Base-by-base conservation (phyloP, 2,797 vertebrate species). In the Leptodactylus fallax region DNA sequence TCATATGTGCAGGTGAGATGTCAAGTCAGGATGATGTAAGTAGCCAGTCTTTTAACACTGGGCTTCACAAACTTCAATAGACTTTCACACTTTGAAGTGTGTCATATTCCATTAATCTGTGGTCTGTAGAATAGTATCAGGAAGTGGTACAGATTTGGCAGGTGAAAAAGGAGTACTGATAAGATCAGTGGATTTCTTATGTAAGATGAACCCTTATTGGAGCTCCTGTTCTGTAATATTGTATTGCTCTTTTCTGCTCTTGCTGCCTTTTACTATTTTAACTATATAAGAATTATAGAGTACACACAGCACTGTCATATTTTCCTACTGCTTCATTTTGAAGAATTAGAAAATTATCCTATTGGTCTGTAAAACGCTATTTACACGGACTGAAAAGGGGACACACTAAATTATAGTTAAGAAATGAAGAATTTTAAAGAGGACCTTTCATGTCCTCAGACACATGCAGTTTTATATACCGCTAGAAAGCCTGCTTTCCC, bases 1-100 rank as follows among this genome's bases (percentile, higher is more conserved):
- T 55, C 76, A 25, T 21, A n/a, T 78, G 13, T 47, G 71, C 19
- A 27, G n/a, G 23, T 25, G 51, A 16, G 51, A 23, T 78, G 85
- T 60, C 71, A 72, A 47, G 71, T 72, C 65, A 51, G 45, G 45
- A 78, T 47, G 9, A 49, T 51, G 61, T 80, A 56, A 69, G 12
- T 71, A 71, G 11, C 47, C 76, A 65, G 67, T 86, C 61, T 36
- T 8, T 53, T 13, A 67, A 55, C 65, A 79, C 60, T 9, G 5
- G 19, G 47, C 63, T 58, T 25, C 55, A 11, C 23, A 36, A 6
- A 67, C 63, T 45, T 86, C 49, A 86, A 56, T 71, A 53, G 76
- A 56, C 49, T 71, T 71, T 17, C 9, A 3, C 36, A 72, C 71
- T 79, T 72, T 86, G 85, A 80, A 80, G 63, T 86, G 25, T n/a